Base-by-base conservation (phyloP, 30 jellyfish, hydroid and myxozoan genomes). In the Morbakka virulenta region DNA sequence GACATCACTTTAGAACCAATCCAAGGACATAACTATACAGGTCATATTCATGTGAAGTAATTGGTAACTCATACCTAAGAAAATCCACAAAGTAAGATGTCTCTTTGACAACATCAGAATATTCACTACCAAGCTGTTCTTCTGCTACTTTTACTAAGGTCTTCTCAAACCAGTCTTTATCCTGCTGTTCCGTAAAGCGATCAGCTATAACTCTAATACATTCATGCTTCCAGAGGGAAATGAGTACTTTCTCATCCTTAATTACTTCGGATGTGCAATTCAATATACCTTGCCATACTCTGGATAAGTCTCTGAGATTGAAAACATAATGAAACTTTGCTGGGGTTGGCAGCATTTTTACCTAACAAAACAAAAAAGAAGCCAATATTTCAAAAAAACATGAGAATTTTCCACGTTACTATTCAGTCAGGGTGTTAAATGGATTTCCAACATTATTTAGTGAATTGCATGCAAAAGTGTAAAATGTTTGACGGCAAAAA, bases 271-370 rank as follows among this genome's bases (percentile, higher is more conserved):
- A 69, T 35, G 68, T 73, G 20, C 89, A 31, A 72, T 86, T 77
- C 50, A 86, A 80, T 87, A 86, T 77, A 9, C 96, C 96, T 86
- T 86, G 96, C 96, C 96, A 86, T 14, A 86, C 73, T 4, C 96
- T 81, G 2, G 96, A 86, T 35, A 86, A 67, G 50, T 86, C 96
- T 2, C 96, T 88, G 6, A 86, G 84, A 36, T 86, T 86, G 83
- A 86, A 86, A 0, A 84, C 64, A 50, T 84, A 84, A 28, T 84
- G 95, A 67, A 84, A 84, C 33, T 84, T 84, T 14, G 95, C 95
- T 1, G 95, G 95, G 4, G 95, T 84, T 35, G 95, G 95, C 50
- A 84, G 49, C 95, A 84, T 84, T 67, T 76, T 84, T 35, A 84
- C 95, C 95, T 84, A 41, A 31, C 22, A 31, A 28, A 0, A 36